These are phyloP conservation scores for Falcunculus frontatus DNA, from an alignment of 2,113 vertebrate species.

Conservation along the genomic window DNA sequence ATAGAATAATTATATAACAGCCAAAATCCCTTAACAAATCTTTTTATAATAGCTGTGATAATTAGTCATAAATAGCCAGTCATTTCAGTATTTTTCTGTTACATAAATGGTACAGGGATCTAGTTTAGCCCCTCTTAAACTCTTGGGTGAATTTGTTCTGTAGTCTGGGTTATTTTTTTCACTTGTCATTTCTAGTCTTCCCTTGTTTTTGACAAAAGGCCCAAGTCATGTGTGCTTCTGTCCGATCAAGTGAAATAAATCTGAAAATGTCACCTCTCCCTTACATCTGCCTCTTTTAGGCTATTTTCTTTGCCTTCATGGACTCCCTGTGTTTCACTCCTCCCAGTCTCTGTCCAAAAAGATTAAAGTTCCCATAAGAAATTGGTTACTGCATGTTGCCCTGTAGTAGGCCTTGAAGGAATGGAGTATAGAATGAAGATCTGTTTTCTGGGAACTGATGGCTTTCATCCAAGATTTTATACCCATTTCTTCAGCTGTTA, in stretches of 20 bases:
- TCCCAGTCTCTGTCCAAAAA: neutral
- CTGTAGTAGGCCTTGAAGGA: neutral
- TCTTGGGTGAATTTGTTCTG: neutral
- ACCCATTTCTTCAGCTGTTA: neutral
- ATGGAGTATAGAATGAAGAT: neutral
- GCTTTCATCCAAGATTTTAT: neutral
- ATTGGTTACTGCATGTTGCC: neutral
- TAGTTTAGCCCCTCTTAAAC: neutral
- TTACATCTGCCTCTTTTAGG: neutral
- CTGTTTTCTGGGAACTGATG: neutral
- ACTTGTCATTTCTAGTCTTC: neutral
- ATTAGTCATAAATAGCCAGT: conserved; percentile 30
- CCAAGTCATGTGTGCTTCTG: neutral
- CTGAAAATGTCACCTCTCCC: neutral
- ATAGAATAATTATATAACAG: conserved; percentile 59
- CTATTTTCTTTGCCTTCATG: neutral
- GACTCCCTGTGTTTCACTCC: neutral
- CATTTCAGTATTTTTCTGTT: neutral
- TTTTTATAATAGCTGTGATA: conserved; percentile 30
- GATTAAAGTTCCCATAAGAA: neutral
- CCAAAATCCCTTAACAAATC: conserved; percentile 53
- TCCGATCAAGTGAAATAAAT: neutral
- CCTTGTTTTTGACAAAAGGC: neutral
- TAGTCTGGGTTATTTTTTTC: neutral
- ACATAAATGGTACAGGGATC: neutral